Evolutionary conservation across 2,888 invertebrate genomes (phyloP).

Genomic region (Tachina fera): DNA sequence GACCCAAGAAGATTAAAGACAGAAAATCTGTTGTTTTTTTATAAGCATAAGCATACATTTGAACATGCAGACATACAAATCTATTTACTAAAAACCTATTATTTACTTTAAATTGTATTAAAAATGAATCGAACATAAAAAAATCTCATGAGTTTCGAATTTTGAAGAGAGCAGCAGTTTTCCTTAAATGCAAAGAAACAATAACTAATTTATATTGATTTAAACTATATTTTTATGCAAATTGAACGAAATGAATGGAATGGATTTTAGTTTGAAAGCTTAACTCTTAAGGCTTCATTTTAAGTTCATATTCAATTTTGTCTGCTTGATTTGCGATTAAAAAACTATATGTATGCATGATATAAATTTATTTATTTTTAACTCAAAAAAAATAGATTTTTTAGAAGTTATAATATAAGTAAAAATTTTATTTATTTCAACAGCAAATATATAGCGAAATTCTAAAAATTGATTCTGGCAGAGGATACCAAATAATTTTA

Average conservation of each 20-base stretch:
- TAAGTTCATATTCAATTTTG: constrained; percentile 24
- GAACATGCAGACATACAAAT: neutral
- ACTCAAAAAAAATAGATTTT: neutral
- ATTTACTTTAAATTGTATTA: constrained; percentile 41
- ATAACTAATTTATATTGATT: constrained; percentile 64
- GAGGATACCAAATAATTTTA: too few relatives aligned
- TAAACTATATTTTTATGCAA: constrained; percentile 58
- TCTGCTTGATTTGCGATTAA: constrained; percentile 25
- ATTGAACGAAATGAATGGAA: constrained; percentile 10
- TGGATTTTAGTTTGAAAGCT: neutral
- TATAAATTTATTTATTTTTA: neutral
- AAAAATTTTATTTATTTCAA: neutral
- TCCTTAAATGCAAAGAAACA: constrained; percentile 26
- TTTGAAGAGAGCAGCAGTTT: constrained; percentile 6
- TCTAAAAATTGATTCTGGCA: too few relatives aligned
- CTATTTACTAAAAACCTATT: constrained; percentile 16
- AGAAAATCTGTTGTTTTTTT: constrained; percentile 39
- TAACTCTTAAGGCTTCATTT: constrained; percentile 28
- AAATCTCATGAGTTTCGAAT: constrained; percentile 19
- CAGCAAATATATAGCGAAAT: too few relatives aligned
- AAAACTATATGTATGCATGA: neutral
- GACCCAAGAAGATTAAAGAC: constrained; percentile 43
- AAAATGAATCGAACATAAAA: constrained; percentile 28
- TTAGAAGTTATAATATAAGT: too few relatives aligned
- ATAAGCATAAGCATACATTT: constrained; percentile 1